A percentile compares a stretch with the other conserved stretches of the same genome.
phyloP scores from a whole-genome alignment of 2,888 invertebrate species.

The Ennomos erosarius region DNA sequence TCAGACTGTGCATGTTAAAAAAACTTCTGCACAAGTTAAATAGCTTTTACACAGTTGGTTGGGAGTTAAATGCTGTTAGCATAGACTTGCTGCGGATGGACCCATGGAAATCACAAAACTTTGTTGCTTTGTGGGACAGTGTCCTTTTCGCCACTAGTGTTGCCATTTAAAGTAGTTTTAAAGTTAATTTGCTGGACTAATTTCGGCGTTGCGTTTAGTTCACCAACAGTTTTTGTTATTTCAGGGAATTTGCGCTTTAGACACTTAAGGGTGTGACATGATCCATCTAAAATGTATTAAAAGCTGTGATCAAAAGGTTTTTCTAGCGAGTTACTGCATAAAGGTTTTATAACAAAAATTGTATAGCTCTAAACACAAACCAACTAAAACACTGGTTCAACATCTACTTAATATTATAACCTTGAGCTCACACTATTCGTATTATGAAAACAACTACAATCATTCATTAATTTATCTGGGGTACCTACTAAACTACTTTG shows the following conservation, averaged over 20 bases:
- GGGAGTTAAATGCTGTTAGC: conserved; percentile 41
- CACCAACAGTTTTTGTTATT: no score
- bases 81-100: conserved; percentile 26
- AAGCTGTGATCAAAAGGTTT: no score
- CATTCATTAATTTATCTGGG: background rate
- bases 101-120: conserved; percentile 31
- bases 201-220: background rate
- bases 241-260: no score
- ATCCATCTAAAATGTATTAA: no score
- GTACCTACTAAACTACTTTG: background rate
- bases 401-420: no score
- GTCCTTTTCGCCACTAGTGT: conserved; percentile 5
- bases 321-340: no score
- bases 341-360: no score
- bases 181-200: conserved; percentile 7
- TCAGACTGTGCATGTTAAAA: conserved; percentile 35
- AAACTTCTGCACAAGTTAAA: conserved; percentile 49
- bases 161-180: conserved; percentile 4
- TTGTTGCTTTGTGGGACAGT: conserved; percentile 16
- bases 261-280: no score
- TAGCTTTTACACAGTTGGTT: conserved; percentile 44
- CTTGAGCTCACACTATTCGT: no score
- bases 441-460: no score
- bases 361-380: no score
- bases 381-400: no score